Evolutionary conservation across 1,140 invertebrate species (phyloP), one percentile per base, ranked within the genome.

Genomic region (Temnothorax curvispinosus): DNA sequence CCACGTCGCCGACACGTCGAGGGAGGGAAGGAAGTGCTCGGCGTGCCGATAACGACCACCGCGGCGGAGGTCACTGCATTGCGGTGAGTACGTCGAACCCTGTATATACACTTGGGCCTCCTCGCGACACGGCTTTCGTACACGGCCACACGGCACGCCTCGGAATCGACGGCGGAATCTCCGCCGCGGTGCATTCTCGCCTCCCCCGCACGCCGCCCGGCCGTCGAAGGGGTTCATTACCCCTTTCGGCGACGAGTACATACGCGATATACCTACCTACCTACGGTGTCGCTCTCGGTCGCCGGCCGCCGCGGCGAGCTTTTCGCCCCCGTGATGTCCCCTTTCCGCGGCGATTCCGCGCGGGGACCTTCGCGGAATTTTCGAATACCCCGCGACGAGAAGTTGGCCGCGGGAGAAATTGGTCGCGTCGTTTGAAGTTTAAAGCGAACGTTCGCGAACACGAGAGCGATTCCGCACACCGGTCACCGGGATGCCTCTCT

Each of bases 31-130:
- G 27, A 27, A 27, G 27, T 27, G 27, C 89, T 88, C 89, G 90
- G 86, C 84, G 88, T 88, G 54, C 18, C 56, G 90, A 91, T 91
- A 87, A 71, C 85, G 85, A 67, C 74, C 54, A 67, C 74, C 54
- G 38, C 69, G 86, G 54, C 88, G 89, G 90, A 91, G 85, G 81
- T 93, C 65, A 91, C 92, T 93, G 91, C 92, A 93, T 93, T 92
- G 91, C 92, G 91, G 93, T 93, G 77, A 92, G 93, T 93, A 88
- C 72, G 52, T 81, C 38, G 65, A 87, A 86, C 65, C 54, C 76
- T 80, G 11, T 21, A 27, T 44, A 54, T 50, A 27, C 41, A 38
- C 62, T 74, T 62, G 1, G 50, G 18, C 64, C 44, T 71, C 21
- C 78, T 71, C 58, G 21, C 64, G 27, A 52, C 78, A 9, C 50